phyloP scores from a whole-genome alignment of 2,797 vertebrate species.

The Cryptoblepharus egeriae region DNA sequence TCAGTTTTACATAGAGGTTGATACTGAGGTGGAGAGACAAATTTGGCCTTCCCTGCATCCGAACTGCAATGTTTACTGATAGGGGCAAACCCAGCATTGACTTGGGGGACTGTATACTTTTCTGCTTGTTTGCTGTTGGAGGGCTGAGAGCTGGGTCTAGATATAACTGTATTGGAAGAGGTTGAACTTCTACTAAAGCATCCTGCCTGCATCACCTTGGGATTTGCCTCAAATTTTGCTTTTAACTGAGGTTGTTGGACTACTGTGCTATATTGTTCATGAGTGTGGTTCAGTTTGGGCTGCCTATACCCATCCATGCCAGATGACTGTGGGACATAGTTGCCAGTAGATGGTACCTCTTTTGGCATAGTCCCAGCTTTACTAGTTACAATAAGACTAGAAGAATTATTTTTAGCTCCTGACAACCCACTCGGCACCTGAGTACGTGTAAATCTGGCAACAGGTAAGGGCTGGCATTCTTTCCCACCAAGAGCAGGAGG shows the following conservation, averaged over 20 bases:
- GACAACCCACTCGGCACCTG: slow-evolving; percentile 78
- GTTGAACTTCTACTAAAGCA: slow-evolving; percentile 77
- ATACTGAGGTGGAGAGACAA: slow-evolving; percentile 64
- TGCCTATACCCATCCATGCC: slow-evolving; percentile 71
- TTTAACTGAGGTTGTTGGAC: slow-evolving; percentile 71
- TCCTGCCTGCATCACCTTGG: slow-evolving; percentile 74
- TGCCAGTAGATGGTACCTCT: slow-evolving; percentile 51
- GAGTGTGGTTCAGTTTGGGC: slow-evolving; percentile 72
- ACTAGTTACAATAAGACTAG: slow-evolving; percentile 58
- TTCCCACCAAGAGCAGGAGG: slow-evolving; percentile 93
- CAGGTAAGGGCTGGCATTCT: slow-evolving; percentile 89
- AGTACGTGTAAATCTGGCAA: slow-evolving; percentile 86
- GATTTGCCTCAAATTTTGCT: slow-evolving; percentile 78
- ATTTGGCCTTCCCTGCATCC: slow-evolving; percentile 79
- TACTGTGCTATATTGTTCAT: slow-evolving; percentile 59
- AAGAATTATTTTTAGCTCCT: slow-evolving; percentile 68
- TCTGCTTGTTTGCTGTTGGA: slow-evolving; percentile 76
- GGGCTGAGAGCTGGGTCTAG: slow-evolving; percentile 72
- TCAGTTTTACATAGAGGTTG: slow-evolving; percentile 69
- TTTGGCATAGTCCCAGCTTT: slow-evolving; percentile 61
- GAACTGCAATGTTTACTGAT: slow-evolving; percentile 82
- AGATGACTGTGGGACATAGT: slow-evolving; percentile 61
- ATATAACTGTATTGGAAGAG: slow-evolving; percentile 60
- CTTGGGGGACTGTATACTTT: slow-evolving; percentile 79
- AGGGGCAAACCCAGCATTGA: slow-evolving; percentile 80